Percentiles rank a stretch among this genome's conserved stretches.
These are phyloP conservation scores for Halocynthia aurantium DNA, from an alignment of 23 tunicate species.

Conservation along the genomic window DNA sequence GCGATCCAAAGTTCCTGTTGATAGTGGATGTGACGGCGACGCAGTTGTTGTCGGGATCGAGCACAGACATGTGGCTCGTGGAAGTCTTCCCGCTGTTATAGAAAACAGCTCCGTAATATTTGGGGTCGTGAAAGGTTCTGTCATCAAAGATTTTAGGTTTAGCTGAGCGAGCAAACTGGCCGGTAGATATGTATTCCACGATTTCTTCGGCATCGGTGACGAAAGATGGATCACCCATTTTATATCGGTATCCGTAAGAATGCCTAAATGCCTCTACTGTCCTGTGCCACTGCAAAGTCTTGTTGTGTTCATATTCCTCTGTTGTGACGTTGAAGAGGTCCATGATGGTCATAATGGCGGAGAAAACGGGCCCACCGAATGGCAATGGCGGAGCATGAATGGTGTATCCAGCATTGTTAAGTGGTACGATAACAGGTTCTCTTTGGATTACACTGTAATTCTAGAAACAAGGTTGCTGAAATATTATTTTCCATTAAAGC, in stretches of 20 bases:
- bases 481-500: no score
- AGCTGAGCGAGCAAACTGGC: neutral
- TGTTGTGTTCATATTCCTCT: conserved; percentile 10
- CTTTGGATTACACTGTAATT: conserved; percentile 39
- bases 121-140: conserved; percentile 43
- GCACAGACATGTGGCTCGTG: conserved; percentile 63
- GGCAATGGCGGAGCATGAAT: conserved; percentile 67
- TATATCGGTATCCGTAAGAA: conserved; percentile 44
- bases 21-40: conserved; percentile 78
- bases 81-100: conserved; percentile 19
- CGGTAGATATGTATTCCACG: conserved; percentile 5
- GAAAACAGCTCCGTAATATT: conserved; percentile 53
- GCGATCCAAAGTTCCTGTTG: conserved; percentile 52
- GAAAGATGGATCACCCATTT: conserved; percentile 51
- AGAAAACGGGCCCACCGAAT: conserved; percentile 75
- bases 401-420: conserved; percentile 24
- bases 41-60: conserved; percentile 58
- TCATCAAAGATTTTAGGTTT: conserved; percentile 33
- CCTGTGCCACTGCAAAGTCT: conserved; percentile 70
- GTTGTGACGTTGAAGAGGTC: conserved; percentile 41
- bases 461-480: conserved; percentile 1
- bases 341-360: conserved; percentile 49
- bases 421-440: conserved; percentile 25
- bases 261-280: conserved; percentile 69
- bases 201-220: neutral